Evolutionary conservation across 1,140 invertebrate species (phyloP).

Genomic region (Megathymus violae): DNA sequence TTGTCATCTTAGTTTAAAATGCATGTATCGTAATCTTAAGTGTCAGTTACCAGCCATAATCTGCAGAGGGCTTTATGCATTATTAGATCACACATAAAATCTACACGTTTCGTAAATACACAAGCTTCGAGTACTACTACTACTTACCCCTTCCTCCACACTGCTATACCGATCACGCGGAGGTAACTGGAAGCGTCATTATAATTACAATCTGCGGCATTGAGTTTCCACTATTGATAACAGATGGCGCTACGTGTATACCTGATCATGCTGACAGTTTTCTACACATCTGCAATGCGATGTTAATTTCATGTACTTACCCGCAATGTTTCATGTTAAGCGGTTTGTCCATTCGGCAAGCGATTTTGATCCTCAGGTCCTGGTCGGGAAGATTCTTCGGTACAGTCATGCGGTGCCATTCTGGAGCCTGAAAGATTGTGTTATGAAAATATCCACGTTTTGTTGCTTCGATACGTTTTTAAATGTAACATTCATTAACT

Average conservation of each 20-base stretch:
- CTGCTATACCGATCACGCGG: constrained; percentile 91
- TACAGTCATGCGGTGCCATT: constrained; percentile 99
- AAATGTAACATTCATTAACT: too few species aligned
- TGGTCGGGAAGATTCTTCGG: constrained; percentile 97
- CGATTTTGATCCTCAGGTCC: constrained; percentile 98
- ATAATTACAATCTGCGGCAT: not conserved
- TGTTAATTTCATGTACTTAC: constrained; percentile 78
- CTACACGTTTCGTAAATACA: not conserved
- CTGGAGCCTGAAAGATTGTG: constrained; percentile 87
- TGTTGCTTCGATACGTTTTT: too few species aligned
- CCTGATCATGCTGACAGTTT: not conserved
- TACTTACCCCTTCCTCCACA: constrained; percentile 98
- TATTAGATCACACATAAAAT: not conserved
- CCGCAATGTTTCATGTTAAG: constrained; percentile 99
- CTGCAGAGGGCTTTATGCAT: not conserved
- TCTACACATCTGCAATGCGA: not conserved
- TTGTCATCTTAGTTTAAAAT: too few species aligned
- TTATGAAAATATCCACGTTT: not conserved
- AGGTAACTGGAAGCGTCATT: constrained; percentile 35
- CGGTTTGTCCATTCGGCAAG: constrained; percentile 99
- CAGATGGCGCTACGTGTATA: not conserved
- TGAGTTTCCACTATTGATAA: not conserved
- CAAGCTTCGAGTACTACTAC: not conserved
- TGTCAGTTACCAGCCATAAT: too few species aligned
- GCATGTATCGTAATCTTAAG: too few species aligned